Conservation (phyloP, 2,113 vertebrate genomes). For the Baryphthengus martii region DNA sequence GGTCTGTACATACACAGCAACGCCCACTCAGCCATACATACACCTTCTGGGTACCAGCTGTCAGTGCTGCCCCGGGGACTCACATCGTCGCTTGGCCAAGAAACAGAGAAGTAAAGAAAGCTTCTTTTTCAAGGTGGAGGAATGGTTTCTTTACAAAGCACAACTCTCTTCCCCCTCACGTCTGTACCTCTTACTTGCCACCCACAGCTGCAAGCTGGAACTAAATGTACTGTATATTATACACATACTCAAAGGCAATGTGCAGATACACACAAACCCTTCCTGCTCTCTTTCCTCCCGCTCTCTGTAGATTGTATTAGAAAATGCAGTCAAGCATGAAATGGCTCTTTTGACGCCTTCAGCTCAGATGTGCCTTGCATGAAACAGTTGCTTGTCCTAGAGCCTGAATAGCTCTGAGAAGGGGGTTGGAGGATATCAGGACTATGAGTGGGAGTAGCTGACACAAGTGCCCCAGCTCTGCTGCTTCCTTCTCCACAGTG, state of each 20-base stretch:
- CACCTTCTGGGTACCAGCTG: neutral
- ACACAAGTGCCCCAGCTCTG: neutral
- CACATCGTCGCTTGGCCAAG: neutral
- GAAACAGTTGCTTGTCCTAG: slow-evolving; percentile 14
- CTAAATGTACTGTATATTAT: slow-evolving; percentile 44
- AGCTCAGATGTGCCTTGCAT: slow-evolving; percentile 61
- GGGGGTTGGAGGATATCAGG: neutral
- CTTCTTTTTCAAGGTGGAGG: neutral
- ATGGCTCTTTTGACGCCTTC: slow-evolving; percentile 74
- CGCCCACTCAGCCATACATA: neutral
- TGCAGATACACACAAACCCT: neutral
- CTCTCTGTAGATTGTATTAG: slow-evolving; percentile 65
- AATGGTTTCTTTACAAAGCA: neutral
- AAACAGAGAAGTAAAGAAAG: neutral
- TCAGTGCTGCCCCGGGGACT: neutral
- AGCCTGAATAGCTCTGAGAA: neutral
- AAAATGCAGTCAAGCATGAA: slow-evolving; percentile 75
- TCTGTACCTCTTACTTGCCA: slow-evolving; percentile 10
- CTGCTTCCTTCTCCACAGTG: neutral
- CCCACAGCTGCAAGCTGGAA: slow-evolving; percentile 52
- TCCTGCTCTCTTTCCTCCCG: neutral
- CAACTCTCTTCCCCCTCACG: slow-evolving; percentile 11
- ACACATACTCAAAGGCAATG: slow-evolving; percentile 21
- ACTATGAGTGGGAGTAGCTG: neutral
- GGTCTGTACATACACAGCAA: neutral